Base-by-base conservation (phyloP, 1,140 invertebrate species). In the Tetramorium parvispinum region DNA sequence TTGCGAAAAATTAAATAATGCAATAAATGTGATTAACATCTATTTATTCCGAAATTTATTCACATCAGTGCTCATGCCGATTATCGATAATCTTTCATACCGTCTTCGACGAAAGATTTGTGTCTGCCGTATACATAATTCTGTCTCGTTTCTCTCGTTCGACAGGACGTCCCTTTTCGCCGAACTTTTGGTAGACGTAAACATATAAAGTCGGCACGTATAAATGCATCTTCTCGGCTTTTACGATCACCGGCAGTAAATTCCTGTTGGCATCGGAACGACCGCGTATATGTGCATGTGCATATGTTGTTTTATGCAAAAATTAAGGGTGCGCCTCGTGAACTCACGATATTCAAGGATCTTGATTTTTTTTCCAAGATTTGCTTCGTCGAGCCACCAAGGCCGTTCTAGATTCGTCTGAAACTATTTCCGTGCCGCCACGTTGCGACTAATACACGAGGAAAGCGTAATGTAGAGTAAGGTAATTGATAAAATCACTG, bases 241-340 rank as follows among this genome's bases (percentile, higher is more conserved):
- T 91, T 91, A 91, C 90, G 90, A 91, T 91, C 89, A 57, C 32
- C 61, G 90, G 87, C 85, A 85, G 87, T 91, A 91, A 91, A 91
- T 90, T 91, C 81, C 85, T 70, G 77, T 68, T 78, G 83, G 87
- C 89, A 87, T 91, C 86, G 89, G 70, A 86, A 88, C 89, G 89
- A 75, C 46, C 89, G 66, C 66, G 85, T 86, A 88, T 83, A 88
- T 70, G 73, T 78, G 65, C 37, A 27, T 49, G 43, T 71, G 65
- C 85, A 37, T 40, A 46, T 59, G 87, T 89, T 90, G 89, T 89
- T 89, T 87, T 87, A 63, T 75, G 59, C n/a, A 43, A 71, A 71
- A 63, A 66, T 90, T 68, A 55, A 75, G 77, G 82, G 86, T 43
- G 70, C 57, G 51, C 78, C 55, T 57, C 55, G 61, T 71, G 61